A percentile compares a stretch with the other conserved stretches of the same genome.
Evolutionary conservation across 1,140 invertebrate genomes (phyloP).

Genomic region (Homalodisca vitripennis): DNA sequence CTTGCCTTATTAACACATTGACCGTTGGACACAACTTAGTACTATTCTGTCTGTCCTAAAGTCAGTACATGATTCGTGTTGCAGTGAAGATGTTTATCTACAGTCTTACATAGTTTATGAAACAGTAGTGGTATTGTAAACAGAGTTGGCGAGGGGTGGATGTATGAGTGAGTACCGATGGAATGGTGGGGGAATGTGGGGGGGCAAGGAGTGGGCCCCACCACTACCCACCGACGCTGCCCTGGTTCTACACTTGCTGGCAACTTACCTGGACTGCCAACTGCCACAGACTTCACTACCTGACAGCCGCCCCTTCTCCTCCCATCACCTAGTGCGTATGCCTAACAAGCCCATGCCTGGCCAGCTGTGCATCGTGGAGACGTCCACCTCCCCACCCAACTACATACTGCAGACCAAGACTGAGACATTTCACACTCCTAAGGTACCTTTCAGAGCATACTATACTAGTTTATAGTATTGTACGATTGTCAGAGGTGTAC

Average conservation of each 20-base stretch:
- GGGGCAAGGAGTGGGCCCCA: slow-evolving; percentile 74
- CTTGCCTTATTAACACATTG: no score
- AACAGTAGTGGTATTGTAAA: slow-evolving; percentile 26
- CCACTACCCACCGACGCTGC: slow-evolving; percentile 76
- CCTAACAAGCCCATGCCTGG: slow-evolving; percentile 55
- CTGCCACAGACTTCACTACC: slow-evolving; percentile 70
- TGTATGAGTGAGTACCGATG: slow-evolving; percentile 81
- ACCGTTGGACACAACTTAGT: no score
- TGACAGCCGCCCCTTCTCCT: slow-evolving; percentile 74
- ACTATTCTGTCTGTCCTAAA: no score
- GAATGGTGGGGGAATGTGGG: slow-evolving; percentile 70
- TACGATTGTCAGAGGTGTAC: no score
- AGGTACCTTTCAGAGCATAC: no score
- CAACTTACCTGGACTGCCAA: slow-evolving; percentile 78
- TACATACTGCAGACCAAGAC: slow-evolving; percentile 65
- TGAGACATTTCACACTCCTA: slow-evolving; percentile 62
- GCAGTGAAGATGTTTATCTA: no score
- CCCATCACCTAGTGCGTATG: slow-evolving; percentile 58
- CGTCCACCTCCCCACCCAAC: slow-evolving; percentile 66
- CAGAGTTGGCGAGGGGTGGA: slow-evolving; percentile 70
- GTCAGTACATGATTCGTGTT: no score
- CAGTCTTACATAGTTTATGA: no score
- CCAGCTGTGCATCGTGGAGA: slow-evolving; percentile 56
- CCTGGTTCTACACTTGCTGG: slow-evolving; percentile 78
- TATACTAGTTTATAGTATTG: no score